These are phyloP conservation scores for Cephalopachus bancanus DNA, from an alignment of 2,797 vertebrate genomes.

Conservation along the genomic window DNA sequence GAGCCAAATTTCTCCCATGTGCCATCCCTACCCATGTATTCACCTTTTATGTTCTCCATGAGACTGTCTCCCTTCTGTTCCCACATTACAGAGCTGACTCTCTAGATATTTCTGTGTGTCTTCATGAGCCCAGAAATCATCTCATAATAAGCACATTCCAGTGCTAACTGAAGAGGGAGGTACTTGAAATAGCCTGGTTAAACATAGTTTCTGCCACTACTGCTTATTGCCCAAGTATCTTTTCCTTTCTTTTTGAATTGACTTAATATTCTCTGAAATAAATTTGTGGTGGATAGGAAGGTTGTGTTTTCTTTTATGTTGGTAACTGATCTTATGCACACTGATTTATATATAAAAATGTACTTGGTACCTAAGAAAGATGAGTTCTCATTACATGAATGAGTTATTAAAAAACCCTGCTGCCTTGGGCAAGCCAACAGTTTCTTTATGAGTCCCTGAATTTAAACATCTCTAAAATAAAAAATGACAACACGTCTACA, in stretches of 20 bases:
- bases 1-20: neutral
- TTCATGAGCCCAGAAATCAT: neutral
- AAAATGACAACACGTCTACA: neutral
- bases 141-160: neutral
- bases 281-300: neutral
- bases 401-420: conserved; percentile 35
- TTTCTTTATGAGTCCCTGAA: conserved; percentile 20
- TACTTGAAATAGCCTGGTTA: neutral
- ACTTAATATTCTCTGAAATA: conserved; percentile 14
- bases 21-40: neutral
- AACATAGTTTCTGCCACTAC: neutral
- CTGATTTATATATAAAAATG: conserved; percentile 43
- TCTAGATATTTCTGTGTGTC: neutral
- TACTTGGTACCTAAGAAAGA: neutral
- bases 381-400: neutral
- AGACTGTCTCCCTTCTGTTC: neutral
- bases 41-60: neutral
- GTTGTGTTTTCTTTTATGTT: neutral
- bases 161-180: neutral
- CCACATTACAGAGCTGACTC: neutral
- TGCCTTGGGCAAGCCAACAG: neutral
- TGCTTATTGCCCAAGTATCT: neutral
- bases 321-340: neutral
- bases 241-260: neutral
- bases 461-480: conserved; percentile 42